Base-by-base conservation (phyloP, 2,797 vertebrate species). In the Calcarius lapponicus region DNA sequence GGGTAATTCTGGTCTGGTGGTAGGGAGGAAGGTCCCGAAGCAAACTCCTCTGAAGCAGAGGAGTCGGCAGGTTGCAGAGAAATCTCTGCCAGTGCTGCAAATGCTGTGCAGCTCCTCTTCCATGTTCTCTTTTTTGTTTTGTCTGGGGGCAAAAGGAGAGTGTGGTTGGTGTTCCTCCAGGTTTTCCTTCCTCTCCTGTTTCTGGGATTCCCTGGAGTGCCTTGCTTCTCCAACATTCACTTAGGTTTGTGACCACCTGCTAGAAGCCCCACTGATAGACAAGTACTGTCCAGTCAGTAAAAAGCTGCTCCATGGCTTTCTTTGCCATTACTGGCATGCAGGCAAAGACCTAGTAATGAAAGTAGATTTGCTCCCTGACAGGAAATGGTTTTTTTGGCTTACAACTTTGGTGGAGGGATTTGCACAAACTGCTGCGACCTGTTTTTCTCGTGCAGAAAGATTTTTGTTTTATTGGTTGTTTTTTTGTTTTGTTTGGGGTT, bases 31-130 rank as follows among this genome's bases (percentile, higher is more conserved):
- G 32, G 20, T 86, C 66, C 36, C 31, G 16, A n/a, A n/a, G 42
- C 28, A 62, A 73, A 48, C 24, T 16, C 7, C 17, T 32, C 34
- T 80, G 67, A 66, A 67, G 29, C n/a, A 60, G 17, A 40, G 53
- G n/a, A 13, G 11, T 38, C 0, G 0, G 8, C 32, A 40, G 5
- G 17, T 43, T 67, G 50, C 32, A 47, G 54, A 70, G 72, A 47
- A 13, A 36, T 84, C 36, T 70, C 26, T 90, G 70, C 42, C 54
- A 7, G 15, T 14, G 29, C 72, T 85, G 24, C 60, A 73, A 17
- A n/a, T 17, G 3, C 65, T 56, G 0, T 3, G 1, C 29, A 66
- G 1, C 28, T 61, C 3, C 4, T 80, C 26, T 47, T 45, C 34
- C 22, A 0, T 31, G 2, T 40, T 75, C 13, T 66, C 22, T 64